Evolutionary conservation across 2,888 invertebrate genomes (phyloP).

Genomic region (Luffia ferchaultella): DNA sequence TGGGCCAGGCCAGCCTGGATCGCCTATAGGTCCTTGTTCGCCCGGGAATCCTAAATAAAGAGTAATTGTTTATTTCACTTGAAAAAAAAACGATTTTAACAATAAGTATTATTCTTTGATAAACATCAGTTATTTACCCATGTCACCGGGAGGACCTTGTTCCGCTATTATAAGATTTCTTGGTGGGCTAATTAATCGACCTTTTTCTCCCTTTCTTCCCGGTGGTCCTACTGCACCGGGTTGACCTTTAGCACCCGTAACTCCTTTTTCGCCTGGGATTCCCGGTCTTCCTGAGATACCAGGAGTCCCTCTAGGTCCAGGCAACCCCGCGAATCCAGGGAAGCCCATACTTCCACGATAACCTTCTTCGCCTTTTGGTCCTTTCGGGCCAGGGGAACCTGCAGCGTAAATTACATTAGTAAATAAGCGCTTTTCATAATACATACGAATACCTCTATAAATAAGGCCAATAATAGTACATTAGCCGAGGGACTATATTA

Average conservation of each 20-base stretch:
- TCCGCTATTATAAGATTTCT: neutral
- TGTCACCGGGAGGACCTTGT: neutral
- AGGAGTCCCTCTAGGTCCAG: constrained; percentile 46
- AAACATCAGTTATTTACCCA: neutral
- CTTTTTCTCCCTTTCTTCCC: constrained; percentile 59
- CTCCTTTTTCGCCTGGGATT: constrained; percentile 64
- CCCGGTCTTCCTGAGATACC: constrained; percentile 62
- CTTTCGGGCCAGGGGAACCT: constrained; percentile 36
- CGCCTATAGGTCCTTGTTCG: constrained; percentile 39
- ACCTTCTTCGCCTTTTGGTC: constrained; percentile 30
- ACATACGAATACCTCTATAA: too few species aligned
- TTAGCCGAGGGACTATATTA: too few species aligned
- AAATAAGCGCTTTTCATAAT: too few species aligned
- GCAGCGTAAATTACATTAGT: too few species aligned
- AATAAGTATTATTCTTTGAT: neutral
- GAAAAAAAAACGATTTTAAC: too few species aligned
- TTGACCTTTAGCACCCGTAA: constrained; percentile 36
- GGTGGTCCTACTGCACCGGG: constrained; percentile 47
- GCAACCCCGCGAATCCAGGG: constrained; percentile 55
- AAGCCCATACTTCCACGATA: constrained; percentile 33
- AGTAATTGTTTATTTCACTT: constrained; percentile 1
- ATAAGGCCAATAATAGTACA: too few species aligned
- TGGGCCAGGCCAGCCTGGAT: constrained; percentile 38
- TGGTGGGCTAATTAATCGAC: neutral
- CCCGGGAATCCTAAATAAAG: constrained; percentile 48